Percentiles rank a stretch among this genome's conserved stretches.
Conservation (phyloP, 2,113 vertebrate genomes). For the Sorex araneus region DNA sequence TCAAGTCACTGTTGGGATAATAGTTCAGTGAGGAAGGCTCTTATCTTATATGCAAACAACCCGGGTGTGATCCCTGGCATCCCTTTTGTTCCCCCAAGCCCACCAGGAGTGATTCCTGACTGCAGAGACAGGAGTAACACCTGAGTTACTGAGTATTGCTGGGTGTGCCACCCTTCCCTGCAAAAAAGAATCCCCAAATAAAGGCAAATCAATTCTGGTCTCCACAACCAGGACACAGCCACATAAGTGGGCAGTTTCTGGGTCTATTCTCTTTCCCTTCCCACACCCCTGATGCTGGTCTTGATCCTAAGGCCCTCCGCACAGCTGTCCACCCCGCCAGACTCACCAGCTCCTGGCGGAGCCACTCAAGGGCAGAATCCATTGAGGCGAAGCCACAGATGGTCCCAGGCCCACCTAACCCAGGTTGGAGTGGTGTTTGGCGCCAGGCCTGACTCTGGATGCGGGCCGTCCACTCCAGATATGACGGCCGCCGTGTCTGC, state of each 20-base stretch:
- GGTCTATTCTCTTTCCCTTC: not conserved
- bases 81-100: no score
- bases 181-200: not conserved
- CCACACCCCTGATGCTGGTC: not conserved
- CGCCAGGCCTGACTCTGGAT: slow-evolving; percentile 91
- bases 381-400: slow-evolving; percentile 94
- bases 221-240: not conserved
- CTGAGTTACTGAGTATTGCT: no score
- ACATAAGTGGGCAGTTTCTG: not conserved
- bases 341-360: slow-evolving; percentile 96
- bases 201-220: not conserved
- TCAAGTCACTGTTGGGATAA: no score
- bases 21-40: no score
- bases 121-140: no score
- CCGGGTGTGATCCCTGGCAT: no score
- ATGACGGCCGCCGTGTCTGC: slow-evolving; percentile 95
- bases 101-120: no score
- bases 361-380: slow-evolving; percentile 93
- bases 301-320: not conserved
- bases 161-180: no score
- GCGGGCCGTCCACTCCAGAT: slow-evolving; percentile 95
- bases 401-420: slow-evolving; percentile 58
- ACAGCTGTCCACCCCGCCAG: not conserved
- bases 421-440: slow-evolving; percentile 33
- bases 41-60: no score